Evolutionary conservation across 2,797 vertebrate species (phyloP), one percentile per base, ranked within the genome.

Genomic region (Coregonus sp.): DNA sequence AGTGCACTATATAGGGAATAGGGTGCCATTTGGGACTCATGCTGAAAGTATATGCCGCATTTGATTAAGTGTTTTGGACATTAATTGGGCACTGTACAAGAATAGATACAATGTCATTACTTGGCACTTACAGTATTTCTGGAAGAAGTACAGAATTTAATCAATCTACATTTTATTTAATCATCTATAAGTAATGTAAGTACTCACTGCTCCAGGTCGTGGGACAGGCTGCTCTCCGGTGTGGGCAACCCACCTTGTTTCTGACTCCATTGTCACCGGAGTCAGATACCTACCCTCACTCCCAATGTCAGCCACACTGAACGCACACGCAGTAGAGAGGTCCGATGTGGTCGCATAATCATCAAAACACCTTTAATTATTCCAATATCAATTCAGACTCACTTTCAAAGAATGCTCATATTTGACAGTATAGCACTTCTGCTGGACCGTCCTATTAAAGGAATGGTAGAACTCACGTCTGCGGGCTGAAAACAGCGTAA

Each of bases 401-500:
- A 1, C n/a, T 59, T 1, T 5, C 56, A 59, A 1, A 20, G 4
- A 59, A 59, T 59, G 18, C 4, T 20, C 11, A 51, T 40, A 71
- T 25, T 29, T 59, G 16, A n/a, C 18, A 59, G 16, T 2, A 20
- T 59, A 59, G 56, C 56, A 59, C 66, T 33, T 25, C 6, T 33
- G 65, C 18, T 59, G 14, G 18, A 59, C 18, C 20, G 12, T 25
- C 33, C 2, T 25, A 25, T 66, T 37, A 37, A 37, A 37, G 5
- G 29, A 33, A 37, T 31, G 4, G 18, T 12, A 31, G 12, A 35
- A 69, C 81, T 88, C 77, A 90, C 82, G 83, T 78, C 4, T 80
- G 89, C 0, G 73, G 83, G 9, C 71, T 78, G 75, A 90, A 87
- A n/a, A 89, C 78, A 3, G 79, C 81, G 9, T 90, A 88, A 77